These are phyloP conservation scores for Papilio gigon DNA, from an alignment of 2,888 invertebrate genomes.

Conservation along the genomic window DNA sequence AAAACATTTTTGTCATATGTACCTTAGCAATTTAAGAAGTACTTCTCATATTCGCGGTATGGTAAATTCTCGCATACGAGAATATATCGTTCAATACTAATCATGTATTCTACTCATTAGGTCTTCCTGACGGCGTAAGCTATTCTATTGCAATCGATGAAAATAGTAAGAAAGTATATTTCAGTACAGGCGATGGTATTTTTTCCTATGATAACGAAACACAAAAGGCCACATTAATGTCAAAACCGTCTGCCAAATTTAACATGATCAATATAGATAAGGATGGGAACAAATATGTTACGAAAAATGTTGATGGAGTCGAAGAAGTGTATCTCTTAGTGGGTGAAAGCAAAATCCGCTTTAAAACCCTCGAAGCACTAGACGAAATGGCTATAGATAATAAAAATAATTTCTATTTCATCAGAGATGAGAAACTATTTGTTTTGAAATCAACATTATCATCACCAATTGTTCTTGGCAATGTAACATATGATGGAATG, in stretches of 20 bases:
- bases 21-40: neutral
- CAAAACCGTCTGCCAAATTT: conserved; percentile 56
- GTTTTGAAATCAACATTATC: conserved; percentile 59
- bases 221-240: conserved; percentile 56
- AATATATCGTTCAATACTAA: conserved; percentile 13
- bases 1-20: neutral
- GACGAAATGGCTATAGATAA: conserved; percentile 69
- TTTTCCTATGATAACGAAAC: conserved; percentile 63
- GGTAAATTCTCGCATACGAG: neutral
- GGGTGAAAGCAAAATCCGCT: conserved; percentile 62
- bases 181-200: conserved; percentile 69
- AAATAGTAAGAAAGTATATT: conserved; percentile 62
- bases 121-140: conserved; percentile 65
- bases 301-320: conserved; percentile 63
- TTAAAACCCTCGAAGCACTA: conserved; percentile 59
- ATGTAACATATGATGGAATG: conserved; percentile 62
- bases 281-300: conserved; percentile 69
- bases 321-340: conserved; percentile 66
- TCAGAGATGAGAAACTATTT: conserved; percentile 62
- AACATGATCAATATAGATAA: conserved; percentile 69
- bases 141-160: conserved; percentile 71
- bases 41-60: neutral
- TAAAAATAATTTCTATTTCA: conserved; percentile 70
- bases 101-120: conserved; percentile 46
- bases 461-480: conserved; percentile 57